Evolutionary conservation across 2,888 invertebrate genomes (phyloP).

Genomic region (Hedychridium roseum): DNA sequence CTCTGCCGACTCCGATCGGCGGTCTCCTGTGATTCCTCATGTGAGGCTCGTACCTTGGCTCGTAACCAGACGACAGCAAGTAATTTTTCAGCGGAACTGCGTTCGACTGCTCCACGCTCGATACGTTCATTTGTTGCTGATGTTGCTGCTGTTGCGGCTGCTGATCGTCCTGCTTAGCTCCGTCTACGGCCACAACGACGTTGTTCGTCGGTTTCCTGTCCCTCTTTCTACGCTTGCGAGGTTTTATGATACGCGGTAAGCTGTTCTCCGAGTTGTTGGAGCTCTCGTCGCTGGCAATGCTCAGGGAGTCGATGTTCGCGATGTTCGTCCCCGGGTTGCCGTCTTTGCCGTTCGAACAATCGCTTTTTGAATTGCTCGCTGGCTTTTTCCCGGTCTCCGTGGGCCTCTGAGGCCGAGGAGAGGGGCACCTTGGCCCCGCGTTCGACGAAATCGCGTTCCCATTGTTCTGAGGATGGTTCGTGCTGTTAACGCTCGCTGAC

Average conservation of each 20-base stretch:
- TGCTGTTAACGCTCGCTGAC: conserved; percentile 17
- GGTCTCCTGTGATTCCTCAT: conserved; percentile 48
- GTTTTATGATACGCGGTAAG: conserved; percentile 88
- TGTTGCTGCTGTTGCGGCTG: conserved; percentile 19
- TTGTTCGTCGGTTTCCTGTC: conserved; percentile 74
- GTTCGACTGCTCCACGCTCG: conserved; percentile 44
- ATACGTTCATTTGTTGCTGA: conserved; percentile 11
- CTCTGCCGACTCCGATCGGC: conserved; percentile 43
- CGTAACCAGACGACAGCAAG: conserved; percentile 56
- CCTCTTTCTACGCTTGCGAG: conserved; percentile 88
- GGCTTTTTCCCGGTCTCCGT: conserved; percentile 28
- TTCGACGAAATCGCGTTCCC: too few relatives aligned
- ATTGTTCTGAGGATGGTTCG: too few relatives aligned
- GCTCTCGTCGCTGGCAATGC: conserved; percentile 81
- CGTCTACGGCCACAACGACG: conserved; percentile 18
- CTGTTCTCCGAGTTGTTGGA: conserved; percentile 77
- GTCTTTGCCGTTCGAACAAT: conserved; percentile 47
- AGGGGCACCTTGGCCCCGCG: too few relatives aligned
- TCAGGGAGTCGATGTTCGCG: conserved; percentile 73
- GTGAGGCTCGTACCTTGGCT: conserved; percentile 52
- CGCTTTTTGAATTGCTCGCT: conserved; percentile 58
- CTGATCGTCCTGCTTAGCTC: conserved; percentile 38
- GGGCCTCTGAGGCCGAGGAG: conserved; percentile 24
- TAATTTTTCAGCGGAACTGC: conserved; percentile 64
- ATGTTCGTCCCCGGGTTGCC: conserved; percentile 53